phyloP scores from a whole-genome alignment of 30 jellyfish, hydroid and myxozoan genomes.

The Pseudorhiza aurosa region DNA sequence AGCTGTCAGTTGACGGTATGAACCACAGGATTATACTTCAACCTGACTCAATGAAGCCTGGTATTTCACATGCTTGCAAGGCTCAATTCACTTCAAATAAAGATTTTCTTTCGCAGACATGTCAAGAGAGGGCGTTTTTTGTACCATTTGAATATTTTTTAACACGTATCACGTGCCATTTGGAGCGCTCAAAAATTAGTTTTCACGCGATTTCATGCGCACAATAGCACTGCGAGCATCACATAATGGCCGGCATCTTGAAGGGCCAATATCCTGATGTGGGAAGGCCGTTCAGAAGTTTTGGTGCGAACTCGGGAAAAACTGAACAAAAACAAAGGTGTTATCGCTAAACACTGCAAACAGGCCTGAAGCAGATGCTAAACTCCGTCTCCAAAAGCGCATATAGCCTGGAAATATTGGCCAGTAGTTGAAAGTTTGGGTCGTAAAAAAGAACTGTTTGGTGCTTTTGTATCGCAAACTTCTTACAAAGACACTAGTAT shows the following conservation, averaged over 20 bases:
- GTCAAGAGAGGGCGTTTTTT: background rate
- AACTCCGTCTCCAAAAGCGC: background rate
- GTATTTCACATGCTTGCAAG: too few species aligned
- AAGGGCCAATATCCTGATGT: background rate
- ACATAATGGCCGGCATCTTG: constrained; percentile 12
- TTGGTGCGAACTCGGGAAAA: constrained; percentile 33
- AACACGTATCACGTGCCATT: background rate
- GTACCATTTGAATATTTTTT: background rate
- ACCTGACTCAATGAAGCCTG: too few species aligned
- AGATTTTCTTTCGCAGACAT: background rate
- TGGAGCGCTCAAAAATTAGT: background rate
- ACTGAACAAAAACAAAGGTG: constrained; percentile 12
- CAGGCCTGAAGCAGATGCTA: constrained; percentile 1
- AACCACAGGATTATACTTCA: too few species aligned
- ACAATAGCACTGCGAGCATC: background rate
- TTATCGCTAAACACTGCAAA: background rate
- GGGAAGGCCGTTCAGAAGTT: background rate
- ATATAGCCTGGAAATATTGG: background rate
- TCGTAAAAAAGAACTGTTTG: too few species aligned
- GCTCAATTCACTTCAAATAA: too few species aligned
- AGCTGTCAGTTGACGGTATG: too few species aligned
- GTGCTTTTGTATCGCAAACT: too few species aligned
- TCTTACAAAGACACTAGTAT: too few species aligned
- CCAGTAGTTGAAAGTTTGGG: background rate
- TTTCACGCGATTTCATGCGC: background rate